These are phyloP conservation scores for Urocyon cinereoargenteus DNA, from an alignment of 2,797 vertebrate genomes.

Conservation along the genomic window DNA sequence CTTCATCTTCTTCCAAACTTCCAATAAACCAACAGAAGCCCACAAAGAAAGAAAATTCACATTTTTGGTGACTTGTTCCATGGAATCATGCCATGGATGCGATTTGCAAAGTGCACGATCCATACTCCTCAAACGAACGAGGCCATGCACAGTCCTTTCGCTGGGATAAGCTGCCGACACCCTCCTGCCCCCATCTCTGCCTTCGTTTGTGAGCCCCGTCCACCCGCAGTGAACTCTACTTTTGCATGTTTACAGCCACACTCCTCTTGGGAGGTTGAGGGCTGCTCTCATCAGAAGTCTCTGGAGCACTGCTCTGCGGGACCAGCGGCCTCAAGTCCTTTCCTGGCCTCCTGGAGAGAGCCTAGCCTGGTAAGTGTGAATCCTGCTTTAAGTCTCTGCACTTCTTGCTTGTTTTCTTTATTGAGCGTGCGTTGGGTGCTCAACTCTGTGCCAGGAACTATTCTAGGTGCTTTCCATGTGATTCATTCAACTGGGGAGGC, in stretches of 20 bases:
- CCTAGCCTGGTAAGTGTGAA: background rate
- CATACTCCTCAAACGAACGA: background rate
- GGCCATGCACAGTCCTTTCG: background rate
- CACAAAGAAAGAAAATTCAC: background rate
- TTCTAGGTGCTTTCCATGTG: background rate
- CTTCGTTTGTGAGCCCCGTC: background rate
- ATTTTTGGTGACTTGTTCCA: background rate
- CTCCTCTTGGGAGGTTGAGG: background rate
- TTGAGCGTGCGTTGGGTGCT: background rate
- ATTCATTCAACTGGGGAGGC: background rate
- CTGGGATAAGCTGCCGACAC: background rate
- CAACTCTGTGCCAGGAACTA: background rate
- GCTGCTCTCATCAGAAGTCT: background rate
- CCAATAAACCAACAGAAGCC: background rate
- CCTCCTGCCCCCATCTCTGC: background rate
- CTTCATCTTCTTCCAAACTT: background rate
- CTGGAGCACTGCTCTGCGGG: background rate
- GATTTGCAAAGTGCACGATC: background rate
- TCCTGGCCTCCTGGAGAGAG: background rate
- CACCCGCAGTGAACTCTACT: background rate
- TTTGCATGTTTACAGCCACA: background rate
- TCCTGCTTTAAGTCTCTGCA: background rate
- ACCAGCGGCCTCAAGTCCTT: background rate
- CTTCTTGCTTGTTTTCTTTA: background rate
- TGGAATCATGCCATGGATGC: too few relatives aligned